A percentile compares a stretch with the other conserved stretches of the same genome.
These are phyloP conservation scores for Tapirus indicus DNA, from an alignment of 2,797 vertebrate genomes.

Conservation along the genomic window DNA sequence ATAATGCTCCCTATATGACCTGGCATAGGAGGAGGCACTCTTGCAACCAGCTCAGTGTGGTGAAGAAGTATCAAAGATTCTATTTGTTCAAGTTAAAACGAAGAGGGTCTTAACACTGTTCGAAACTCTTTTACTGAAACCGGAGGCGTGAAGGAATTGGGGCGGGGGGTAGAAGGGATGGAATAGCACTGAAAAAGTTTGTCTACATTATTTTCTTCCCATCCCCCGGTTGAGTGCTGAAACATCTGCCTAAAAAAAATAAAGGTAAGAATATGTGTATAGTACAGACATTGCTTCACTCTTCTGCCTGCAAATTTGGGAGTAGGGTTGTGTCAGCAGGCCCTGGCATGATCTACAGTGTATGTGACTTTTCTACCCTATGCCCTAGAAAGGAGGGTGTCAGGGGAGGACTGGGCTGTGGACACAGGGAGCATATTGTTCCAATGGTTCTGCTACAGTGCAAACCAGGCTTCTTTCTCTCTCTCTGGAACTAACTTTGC, in stretches of 20 bases:
- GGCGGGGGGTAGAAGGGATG: neutral
- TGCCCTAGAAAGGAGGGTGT: slow-evolving; percentile 77
- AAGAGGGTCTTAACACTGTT: neutral
- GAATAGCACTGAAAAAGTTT: neutral
- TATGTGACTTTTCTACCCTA: slow-evolving; percentile 80
- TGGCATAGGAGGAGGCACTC: neutral
- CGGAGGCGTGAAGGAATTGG: neutral
- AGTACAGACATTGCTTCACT: slow-evolving; percentile 30
- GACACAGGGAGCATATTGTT: slow-evolving; percentile 78
- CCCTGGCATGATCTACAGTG: slow-evolving; percentile 72
- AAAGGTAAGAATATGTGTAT: neutral
- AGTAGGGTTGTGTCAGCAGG: slow-evolving; percentile 71
- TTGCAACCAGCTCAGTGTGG: neutral
- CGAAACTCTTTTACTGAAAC: neutral
- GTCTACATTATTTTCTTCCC: neutral
- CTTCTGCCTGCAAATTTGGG: slow-evolving; percentile 14
- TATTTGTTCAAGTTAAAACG: neutral
- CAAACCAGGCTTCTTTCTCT: slow-evolving; percentile 71
- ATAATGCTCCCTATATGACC: neutral
- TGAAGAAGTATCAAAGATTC: neutral
- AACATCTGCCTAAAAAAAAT: neutral
- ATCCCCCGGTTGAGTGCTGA: neutral
- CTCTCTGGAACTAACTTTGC: slow-evolving; percentile 77
- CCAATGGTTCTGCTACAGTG: slow-evolving; percentile 64
- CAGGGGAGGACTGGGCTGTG: slow-evolving; percentile 59